Percentiles rank a stretch among this genome's conserved stretches.
These are phyloP conservation scores for Cephus pulcher DNA, from an alignment of 2,888 invertebrate genomes.

Conservation along the genomic window DNA sequence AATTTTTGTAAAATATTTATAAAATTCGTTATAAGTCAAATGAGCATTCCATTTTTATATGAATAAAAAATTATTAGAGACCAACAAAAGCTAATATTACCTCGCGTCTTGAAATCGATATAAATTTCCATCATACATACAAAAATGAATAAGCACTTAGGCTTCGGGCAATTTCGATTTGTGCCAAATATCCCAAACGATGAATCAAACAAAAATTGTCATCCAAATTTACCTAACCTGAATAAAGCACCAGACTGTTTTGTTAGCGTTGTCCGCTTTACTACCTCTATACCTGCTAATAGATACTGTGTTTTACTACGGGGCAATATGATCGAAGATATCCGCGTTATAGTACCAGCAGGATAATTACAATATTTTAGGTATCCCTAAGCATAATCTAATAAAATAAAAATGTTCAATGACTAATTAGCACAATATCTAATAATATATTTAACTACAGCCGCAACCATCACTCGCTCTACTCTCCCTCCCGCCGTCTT, in stretches of 20 bases:
- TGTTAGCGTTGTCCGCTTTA: not conserved
- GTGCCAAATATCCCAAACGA: not conserved
- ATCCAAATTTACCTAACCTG: not conserved
- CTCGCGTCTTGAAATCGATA: not conserved
- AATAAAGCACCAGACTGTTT: not conserved
- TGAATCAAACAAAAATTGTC: not conserved
- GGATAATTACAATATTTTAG: not conserved
- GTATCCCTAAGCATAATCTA: not conserved
- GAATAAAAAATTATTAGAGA: not conserved
- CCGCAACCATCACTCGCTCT: not conserved
- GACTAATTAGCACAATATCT: not conserved
- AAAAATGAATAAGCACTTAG: not conserved
- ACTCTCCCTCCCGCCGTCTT: not conserved
- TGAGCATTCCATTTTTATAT: not conserved
- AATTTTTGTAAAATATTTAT: not conserved
- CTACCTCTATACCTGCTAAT: not conserved
- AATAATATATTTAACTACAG: not conserved
- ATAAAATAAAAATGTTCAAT: not conserved
- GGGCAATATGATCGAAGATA: not conserved
- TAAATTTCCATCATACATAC: not conserved
- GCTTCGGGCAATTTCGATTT: not conserved
- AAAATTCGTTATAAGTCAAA: not conserved
- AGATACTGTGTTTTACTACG: not conserved
- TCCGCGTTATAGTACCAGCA: not conserved
- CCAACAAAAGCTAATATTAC: no score